These are phyloP conservation scores for Lycophotia porphyrea DNA, from an alignment of 2,888 invertebrate species.

Conservation along the genomic window DNA sequence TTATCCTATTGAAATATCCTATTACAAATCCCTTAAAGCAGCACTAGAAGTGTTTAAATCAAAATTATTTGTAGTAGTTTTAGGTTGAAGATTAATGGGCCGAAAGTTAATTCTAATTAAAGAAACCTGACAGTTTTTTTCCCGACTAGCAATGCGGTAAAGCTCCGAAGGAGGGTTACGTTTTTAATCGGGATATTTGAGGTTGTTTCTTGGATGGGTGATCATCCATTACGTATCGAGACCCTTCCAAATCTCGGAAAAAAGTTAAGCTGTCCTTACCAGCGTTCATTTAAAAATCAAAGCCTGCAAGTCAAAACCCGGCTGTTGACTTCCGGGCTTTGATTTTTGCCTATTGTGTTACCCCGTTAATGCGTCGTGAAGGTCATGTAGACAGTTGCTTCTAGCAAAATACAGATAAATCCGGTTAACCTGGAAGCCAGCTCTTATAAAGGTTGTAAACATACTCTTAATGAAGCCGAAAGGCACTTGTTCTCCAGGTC, in stretches of 20 bases:
- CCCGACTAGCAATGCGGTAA: too few species aligned
- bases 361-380: not conserved
- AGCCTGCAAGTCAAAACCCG: too few species aligned
- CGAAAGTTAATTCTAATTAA: not conserved
- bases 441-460: not conserved
- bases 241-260: not conserved
- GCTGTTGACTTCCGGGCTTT: too few species aligned
- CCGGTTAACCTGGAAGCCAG: too few species aligned
- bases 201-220: not conserved
- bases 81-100: conserved; percentile 10
- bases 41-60: conserved; percentile 51
- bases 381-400: not conserved
- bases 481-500: too few species aligned
- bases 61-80: conserved; percentile 48
- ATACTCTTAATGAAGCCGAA: too few species aligned
- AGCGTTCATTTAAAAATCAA: not conserved
- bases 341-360: too few species aligned
- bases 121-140: not conserved
- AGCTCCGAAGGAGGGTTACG: not conserved
- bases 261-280: not conserved
- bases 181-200: not conserved
- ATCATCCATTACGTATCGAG: not conserved
- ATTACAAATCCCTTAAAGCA: conserved; percentile 57
- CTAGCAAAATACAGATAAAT: too few species aligned
- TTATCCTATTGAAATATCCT: conserved; percentile 67